Evolutionary conservation across 2,797 vertebrate genomes (phyloP).

Genomic region (Tragopan temminckii): DNA sequence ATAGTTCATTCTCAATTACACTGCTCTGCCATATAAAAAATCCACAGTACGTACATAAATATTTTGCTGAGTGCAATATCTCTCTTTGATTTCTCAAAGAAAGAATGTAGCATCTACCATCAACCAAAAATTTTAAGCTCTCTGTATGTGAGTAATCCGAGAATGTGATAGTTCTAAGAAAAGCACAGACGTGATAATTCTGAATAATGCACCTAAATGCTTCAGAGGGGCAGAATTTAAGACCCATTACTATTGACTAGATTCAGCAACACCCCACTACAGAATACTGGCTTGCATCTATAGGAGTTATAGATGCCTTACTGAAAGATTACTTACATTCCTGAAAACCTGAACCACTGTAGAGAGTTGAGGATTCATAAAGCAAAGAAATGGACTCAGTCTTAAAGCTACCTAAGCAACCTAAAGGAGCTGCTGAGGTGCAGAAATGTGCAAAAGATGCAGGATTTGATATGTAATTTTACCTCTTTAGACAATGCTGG

Average conservation of each 20-base stretch:
- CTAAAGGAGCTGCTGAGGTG: background rate
- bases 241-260: background rate
- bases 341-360: background rate
- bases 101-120: background rate
- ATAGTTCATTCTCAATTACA: background rate
- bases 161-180: background rate
- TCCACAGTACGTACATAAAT: background rate
- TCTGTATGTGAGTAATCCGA: background rate
- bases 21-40: background rate
- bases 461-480: background rate
- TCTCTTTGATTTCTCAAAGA: background rate
- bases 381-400: background rate
- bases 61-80: background rate
- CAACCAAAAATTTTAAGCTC: background rate
- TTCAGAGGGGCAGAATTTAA: background rate
- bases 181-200: background rate
- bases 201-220: background rate
- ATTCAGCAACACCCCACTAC: background rate
- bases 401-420: background rate
- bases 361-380: background rate
- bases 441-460: background rate
- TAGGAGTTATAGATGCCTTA: background rate
- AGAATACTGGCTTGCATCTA: background rate
- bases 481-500: background rate
- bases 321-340: background rate